Evolutionary conservation across 2,113 vertebrate species (phyloP), one percentile per base, ranked within the genome.

Genomic region (Cavia porcellus): DNA sequence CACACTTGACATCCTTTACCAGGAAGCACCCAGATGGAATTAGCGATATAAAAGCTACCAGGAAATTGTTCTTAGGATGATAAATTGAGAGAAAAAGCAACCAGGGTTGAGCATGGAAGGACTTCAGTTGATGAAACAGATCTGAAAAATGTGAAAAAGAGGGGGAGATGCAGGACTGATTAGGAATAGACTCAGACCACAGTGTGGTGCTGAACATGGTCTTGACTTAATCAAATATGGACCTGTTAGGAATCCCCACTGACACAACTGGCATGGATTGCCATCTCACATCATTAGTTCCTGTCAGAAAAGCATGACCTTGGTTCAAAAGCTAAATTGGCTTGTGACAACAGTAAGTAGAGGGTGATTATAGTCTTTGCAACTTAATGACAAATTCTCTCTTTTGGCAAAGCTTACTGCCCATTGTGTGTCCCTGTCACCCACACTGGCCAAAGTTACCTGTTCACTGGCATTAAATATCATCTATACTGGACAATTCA

Each of bases 121-220:
- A 0, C 47, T 91, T 94, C 12, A 72, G 57, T 75, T 85, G 20
- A 8, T 30, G 38, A 70, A 79, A 14, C 30, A 75, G 17, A 59
- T 47, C 9, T 66, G 22, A 82, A 13, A 52, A 5, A 15, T 19
- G 11, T 61, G 42, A 75, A 92, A 55, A 80, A 62, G 64, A 4
- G 22, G 14, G 1, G 19, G 24, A 17, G n/a, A 59, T 70, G 8
- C 5, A 32, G 45, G 10, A 0, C 45, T n/a, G 25, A 4, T n/a
- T 11, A 13, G 55, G 19, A 61, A 9, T 17, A 93, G 30, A 30
- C 42, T 96, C 74, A 82, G 25, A 42, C 59, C 7, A 50, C 42
- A 62, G 4, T 35, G 30, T 17, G 45, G 45, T 59, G 32, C 7
- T 74, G 42, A 86, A 50, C 17, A 59, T 38, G 68, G 12, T 57